phyloP scores from a whole-genome alignment of 35 echinoderm and acorn worm species.

The Diadema setosum region DNA sequence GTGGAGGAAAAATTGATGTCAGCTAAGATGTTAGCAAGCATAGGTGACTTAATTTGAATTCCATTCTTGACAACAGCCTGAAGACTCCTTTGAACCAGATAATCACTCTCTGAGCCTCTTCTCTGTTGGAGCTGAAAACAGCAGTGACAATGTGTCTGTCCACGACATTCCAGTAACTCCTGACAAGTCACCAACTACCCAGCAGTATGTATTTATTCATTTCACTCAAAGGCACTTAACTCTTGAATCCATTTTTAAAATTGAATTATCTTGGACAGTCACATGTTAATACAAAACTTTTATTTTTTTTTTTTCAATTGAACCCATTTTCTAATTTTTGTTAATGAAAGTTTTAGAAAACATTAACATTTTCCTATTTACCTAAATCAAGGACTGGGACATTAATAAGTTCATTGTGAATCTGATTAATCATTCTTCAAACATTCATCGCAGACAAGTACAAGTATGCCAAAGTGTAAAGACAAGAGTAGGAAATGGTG shows the following conservation, averaged over 20 bases:
- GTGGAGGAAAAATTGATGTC: background rate
- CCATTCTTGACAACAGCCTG: constrained; percentile 36
- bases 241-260: background rate
- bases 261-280: background rate
- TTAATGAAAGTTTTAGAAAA: too few relatives aligned
- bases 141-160: constrained; percentile 13
- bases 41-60: background rate
- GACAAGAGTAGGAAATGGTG: too few relatives aligned
- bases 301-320: too few relatives aligned
- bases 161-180: constrained; percentile 17
- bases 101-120: constrained; percentile 19
- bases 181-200: background rate
- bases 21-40: background rate
- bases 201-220: background rate
- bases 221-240: background rate
- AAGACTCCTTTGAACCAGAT: constrained; percentile 64
- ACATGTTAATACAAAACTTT: background rate
- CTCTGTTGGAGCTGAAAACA: background rate
- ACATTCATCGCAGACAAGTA: too few relatives aligned
- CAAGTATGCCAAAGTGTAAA: too few relatives aligned
- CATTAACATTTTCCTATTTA: too few relatives aligned
- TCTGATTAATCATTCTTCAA: too few relatives aligned
- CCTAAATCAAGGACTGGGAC: too few relatives aligned
- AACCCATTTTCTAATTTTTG: too few relatives aligned
- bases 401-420: too few relatives aligned